Evolutionary conservation across 2,797 vertebrate genomes (phyloP), one percentile per base, ranked within the genome.

Genomic region (Silurus lanzhouensis): DNA sequence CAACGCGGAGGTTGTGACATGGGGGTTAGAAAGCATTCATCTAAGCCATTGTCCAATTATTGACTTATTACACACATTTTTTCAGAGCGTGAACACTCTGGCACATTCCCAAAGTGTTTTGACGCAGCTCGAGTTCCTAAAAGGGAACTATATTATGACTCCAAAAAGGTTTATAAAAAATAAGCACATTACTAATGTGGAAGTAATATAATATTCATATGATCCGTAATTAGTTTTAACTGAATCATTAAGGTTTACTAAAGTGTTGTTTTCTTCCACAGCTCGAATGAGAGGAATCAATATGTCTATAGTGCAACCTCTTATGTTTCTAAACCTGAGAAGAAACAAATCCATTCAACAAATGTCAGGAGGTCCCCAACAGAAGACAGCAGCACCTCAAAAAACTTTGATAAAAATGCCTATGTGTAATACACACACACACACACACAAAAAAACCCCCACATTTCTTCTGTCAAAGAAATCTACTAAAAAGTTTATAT

Each of bases 341-440:
- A 95, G 91, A 93, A 93, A 52, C 94, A 93, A 8, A 92, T 91
- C 0, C 92, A 88, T 63, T 87, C 94, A 77, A 91, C 91, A 74
- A 95, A 95, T 83, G 91, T 91, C 75, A 92, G 89, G 85, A 93
- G 88, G 81, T 93, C 91, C 22, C 84, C 91, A 22, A 88, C 92
- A 81, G 92, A 93, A 7, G 88, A 91, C 92, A 93, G 93, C 91
- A 94, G 52, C 90, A 91, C 96, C 83, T 95, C 97, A n/a, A 96
- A 96, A 90, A 96, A 97, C 90, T 99, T 99, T 92, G 97, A 98
- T 93, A 98, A 97, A 93, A 99, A 97, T 0, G 96, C 93, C 31
- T 99, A 99, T 0, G 98, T 99, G 86, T 99, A 90, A 95, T 48
- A n/a, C 48, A 83, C 87, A 13, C 77, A 85, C 83, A 90, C 77